Evolutionary conservation across 64 coral and sea anemone species (phyloP).

Genomic region (Actinia tenebrosa): DNA sequence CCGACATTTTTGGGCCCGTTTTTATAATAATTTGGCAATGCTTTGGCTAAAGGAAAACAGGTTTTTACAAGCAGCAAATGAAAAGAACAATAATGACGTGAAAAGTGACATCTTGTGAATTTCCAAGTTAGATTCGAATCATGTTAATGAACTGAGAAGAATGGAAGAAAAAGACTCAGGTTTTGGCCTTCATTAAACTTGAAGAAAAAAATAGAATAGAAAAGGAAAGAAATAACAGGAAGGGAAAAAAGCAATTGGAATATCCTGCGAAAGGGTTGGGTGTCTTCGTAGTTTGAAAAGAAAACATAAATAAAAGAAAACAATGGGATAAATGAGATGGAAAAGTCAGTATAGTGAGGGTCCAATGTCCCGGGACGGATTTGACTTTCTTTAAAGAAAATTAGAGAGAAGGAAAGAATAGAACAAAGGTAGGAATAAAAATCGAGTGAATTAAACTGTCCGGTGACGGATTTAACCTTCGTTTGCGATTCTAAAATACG

Average conservation of each 20-base stretch:
- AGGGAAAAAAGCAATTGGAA: not conserved
- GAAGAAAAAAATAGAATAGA: not conserved
- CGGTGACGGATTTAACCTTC: not conserved
- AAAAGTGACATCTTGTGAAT: not conserved
- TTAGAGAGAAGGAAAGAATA: not conserved
- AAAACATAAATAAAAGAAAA: not conserved
- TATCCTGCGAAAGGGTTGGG: not conserved
- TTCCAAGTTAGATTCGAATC: not conserved
- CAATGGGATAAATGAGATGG: not conserved
- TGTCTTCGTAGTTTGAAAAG: not conserved
- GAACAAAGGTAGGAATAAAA: not conserved
- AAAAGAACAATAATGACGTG: not conserved
- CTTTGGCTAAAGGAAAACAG: no score
- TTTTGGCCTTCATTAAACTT: not conserved
- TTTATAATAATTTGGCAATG: no score
- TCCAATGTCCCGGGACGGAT: not conserved
- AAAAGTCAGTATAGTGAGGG: not conserved
- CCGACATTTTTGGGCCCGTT: no score
- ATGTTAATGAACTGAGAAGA: not conserved
- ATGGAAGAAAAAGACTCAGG: not conserved
- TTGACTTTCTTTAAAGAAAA: not conserved
- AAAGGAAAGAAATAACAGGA: not conserved
- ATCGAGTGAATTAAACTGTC: not conserved
- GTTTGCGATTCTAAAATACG: not conserved
- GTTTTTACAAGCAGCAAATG: not conserved